Evolutionary conservation across 1,140 invertebrate genomes (phyloP), one percentile per base, ranked within the genome.

Genomic region (Heliconius congener): DNA sequence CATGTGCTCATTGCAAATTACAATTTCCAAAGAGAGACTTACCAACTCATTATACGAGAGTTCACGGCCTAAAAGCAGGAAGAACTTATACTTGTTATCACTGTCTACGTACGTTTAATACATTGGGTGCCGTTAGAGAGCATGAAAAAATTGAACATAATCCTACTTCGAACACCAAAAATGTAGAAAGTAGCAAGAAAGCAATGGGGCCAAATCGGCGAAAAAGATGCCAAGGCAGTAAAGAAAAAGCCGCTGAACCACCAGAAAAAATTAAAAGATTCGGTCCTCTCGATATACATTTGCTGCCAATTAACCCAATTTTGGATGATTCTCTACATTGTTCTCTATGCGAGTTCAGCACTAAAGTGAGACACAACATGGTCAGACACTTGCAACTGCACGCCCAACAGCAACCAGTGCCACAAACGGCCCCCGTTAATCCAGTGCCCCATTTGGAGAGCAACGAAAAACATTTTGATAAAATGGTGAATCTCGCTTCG

Each of bases 381-480:
- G 92, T 97, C 0, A 91, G 97, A 6, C 97, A 98, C 87, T 88
- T 98, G 73, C 95, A 96, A 78, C 87, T 96, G 73, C 97, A 98
- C 87, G 94, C 95, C 0, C 95, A 95, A 66, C 96, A 96, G 77
- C 93, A 95, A 79, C 94, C 93, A 0, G 96, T 96, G 3, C 95
- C 96, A 1, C 94, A 96, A 82, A 96, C 95, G 0, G 96, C 96
- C 0, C 96, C 96, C 0, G 96, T 97, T 0, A 98, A 98, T 94
- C 97, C 97, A 0, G 97, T 98, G 0, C 97, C 97, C 0, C 97
- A 97, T 89, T 91, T 97, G 27, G 96, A 97, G 73, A 96, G 96
- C 50, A 97, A 96, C 78, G 97, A 97, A 85, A 96, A 95, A 81
- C 97, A 97, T 96, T 98, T 98, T 87, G 97, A 98, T 87, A 97